Evolutionary conservation across 2,888 invertebrate species (phyloP).

Genomic region (Aplocera efformata): DNA sequence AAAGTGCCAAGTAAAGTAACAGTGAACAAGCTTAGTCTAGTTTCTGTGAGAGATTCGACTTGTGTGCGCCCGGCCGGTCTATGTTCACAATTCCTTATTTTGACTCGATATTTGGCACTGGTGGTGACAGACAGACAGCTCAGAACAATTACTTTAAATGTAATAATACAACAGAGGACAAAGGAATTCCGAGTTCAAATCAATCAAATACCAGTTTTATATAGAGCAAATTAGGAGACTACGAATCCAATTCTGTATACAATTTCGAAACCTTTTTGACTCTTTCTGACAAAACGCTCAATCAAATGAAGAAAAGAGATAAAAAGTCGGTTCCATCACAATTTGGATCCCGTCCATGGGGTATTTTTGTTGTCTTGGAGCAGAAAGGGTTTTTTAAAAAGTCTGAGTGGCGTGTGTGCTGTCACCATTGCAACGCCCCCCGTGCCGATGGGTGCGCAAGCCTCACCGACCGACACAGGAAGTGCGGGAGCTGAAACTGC

Average conservation of each 20-base stretch:
- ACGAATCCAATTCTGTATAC: too few relatives aligned
- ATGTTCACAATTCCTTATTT: constrained; percentile 16
- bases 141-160: constrained; percentile 7
- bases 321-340: too few relatives aligned
- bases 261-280: too few relatives aligned
- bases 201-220: too few relatives aligned
- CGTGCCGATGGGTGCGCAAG: constrained; percentile 2
- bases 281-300: too few relatives aligned
- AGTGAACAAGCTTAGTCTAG: constrained; percentile 12
- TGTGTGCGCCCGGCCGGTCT: constrained; percentile 22
- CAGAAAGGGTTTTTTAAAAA: too few relatives aligned
- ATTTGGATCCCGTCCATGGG: too few relatives aligned
- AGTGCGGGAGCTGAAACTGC: too few relatives aligned
- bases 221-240: too few relatives aligned
- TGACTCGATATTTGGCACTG: constrained; percentile 51
- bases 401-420: not conserved
- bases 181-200: too few relatives aligned
- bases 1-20: constrained; percentile 17
- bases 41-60: constrained; percentile 1
- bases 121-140: constrained; percentile 49
- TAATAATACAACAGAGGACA: not conserved
- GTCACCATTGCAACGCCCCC: constrained; percentile 9
- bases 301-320: too few relatives aligned
- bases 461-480: not conserved
- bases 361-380: too few relatives aligned